These are phyloP conservation scores for Cetoscarus ocellatus DNA, from an alignment of 2,797 vertebrate genomes.

Conservation along the genomic window DNA sequence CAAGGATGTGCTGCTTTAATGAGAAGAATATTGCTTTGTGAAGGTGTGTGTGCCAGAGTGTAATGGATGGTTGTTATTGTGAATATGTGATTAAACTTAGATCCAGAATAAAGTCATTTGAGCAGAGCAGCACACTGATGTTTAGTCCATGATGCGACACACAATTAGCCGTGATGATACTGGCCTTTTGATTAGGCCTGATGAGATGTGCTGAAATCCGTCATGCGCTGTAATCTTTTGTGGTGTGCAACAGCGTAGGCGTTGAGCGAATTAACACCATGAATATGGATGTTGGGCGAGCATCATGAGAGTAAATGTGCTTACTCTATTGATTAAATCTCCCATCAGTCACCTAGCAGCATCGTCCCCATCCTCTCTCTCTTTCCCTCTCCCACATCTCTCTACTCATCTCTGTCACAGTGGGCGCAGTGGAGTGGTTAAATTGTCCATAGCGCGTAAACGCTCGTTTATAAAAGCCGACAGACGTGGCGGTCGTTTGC, in stretches of 20 bases:
- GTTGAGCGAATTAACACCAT: conserved; percentile 77
- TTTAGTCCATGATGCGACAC: conserved; percentile 57
- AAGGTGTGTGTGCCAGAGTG: conserved; percentile 27
- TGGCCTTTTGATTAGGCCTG: conserved; percentile 73
- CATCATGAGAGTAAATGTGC: conserved; percentile 81
- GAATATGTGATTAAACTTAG: conserved; percentile 52
- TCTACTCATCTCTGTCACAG: conserved; percentile 81
- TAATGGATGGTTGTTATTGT: conserved; percentile 38
- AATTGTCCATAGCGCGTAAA: conserved; percentile 88
- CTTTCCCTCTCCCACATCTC: conserved; percentile 37
- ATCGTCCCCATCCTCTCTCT: conserved; percentile 40
- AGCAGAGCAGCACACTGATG: conserved; percentile 41
- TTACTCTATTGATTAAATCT: conserved; percentile 85
- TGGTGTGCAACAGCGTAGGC: conserved; percentile 70
- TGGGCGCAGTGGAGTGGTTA: conserved; percentile 84
- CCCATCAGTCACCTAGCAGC: conserved; percentile 77
- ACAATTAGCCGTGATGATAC: conserved; percentile 72
- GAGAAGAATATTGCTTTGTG: conserved; percentile 20
- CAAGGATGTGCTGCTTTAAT: conserved; percentile 7
- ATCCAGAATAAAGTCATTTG: conserved; percentile 42
- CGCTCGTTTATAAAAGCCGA: conserved; percentile 88
- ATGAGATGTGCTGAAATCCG: conserved; percentile 76
- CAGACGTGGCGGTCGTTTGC: conserved; percentile 87
- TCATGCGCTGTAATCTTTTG: conserved; percentile 72
- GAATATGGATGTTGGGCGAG: conserved; percentile 80